Evolutionary conservation across 2,888 invertebrate genomes (phyloP).

Genomic region (Athripsodes cinereus): DNA sequence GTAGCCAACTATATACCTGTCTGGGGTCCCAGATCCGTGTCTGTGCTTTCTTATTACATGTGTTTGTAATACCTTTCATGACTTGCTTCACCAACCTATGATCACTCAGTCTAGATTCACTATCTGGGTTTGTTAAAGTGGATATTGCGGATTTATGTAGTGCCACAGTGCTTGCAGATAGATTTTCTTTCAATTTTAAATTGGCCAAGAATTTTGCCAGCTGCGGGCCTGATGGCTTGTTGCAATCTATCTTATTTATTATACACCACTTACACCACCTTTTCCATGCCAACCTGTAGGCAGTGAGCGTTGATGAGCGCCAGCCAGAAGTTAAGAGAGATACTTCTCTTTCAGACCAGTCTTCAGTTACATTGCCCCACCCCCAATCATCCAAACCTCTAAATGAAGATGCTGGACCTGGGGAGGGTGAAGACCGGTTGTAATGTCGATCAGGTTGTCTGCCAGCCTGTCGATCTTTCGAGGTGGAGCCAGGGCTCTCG

Average conservation of each 20-base stretch:
- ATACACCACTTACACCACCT: background rate
- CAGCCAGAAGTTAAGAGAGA: background rate
- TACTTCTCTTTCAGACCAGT: slow-evolving; percentile 19
- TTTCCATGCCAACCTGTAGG: slow-evolving; percentile 4
- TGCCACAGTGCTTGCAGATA: slow-evolving; percentile 27
- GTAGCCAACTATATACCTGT: slow-evolving; percentile 3
- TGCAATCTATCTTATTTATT: background rate
- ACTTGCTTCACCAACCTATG: slow-evolving; percentile 26
- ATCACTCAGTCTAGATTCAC: slow-evolving; percentile 10
- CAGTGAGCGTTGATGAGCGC: slow-evolving; percentile 3
- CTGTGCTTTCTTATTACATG: slow-evolving; percentile 6
- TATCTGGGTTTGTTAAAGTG: slow-evolving; percentile 25
- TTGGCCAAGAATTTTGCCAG: slow-evolving; percentile 3
- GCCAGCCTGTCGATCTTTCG: slow-evolving; percentile 21
- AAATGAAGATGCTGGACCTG: slow-evolving; percentile 20
- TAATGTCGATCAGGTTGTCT: slow-evolving; percentile 24
- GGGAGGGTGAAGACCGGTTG: slow-evolving; percentile 26
- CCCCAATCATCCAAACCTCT: slow-evolving; percentile 30
- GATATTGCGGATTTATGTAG: slow-evolving; percentile 29
- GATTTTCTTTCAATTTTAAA: slow-evolving; percentile 9
- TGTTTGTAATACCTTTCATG: slow-evolving; percentile 24
- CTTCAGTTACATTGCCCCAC: slow-evolving; percentile 24
- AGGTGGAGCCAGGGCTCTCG: slow-evolving; percentile 28
- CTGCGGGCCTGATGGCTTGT: background rate
- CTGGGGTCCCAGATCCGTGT: slow-evolving; percentile 8